phyloP scores from a whole-genome alignment of 2,888 invertebrate species.

The Hedya salicella region DNA sequence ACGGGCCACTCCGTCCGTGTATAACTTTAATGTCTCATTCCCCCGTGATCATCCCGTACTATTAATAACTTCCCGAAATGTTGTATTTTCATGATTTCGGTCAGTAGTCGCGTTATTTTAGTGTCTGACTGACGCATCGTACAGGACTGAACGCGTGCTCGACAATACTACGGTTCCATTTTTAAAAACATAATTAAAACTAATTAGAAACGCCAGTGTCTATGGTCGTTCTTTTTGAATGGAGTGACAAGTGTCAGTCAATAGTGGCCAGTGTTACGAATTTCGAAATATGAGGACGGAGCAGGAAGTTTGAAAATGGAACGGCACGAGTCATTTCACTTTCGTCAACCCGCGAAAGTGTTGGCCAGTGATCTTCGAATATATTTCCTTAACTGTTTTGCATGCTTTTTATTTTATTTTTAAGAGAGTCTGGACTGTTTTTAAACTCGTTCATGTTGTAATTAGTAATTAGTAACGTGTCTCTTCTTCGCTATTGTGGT shows the following conservation, averaged over 20 bases:
- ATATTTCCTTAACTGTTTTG: constrained; percentile 10
- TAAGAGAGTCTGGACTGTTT: background rate
- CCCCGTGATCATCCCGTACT: constrained; percentile 58
- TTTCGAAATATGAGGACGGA: constrained; percentile 56
- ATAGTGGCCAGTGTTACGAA: constrained; percentile 47
- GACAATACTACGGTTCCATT: constrained; percentile 59
- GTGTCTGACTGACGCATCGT: constrained; percentile 65
- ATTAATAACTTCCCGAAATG: constrained; percentile 74
- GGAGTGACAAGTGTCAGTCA: constrained; percentile 33
- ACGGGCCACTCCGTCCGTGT: constrained; percentile 27
- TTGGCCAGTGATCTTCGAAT: constrained; percentile 52
- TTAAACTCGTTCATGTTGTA: constrained; percentile 45
- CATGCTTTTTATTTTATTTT: background rate
- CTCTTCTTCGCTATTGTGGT: background rate
- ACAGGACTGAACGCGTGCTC: constrained; percentile 73
- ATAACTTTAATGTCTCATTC: constrained; percentile 41
- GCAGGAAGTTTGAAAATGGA: constrained; percentile 63
- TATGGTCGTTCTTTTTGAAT: constrained; percentile 26
- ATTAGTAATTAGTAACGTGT: too few species aligned
- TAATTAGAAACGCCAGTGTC: constrained; percentile 18
- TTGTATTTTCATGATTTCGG: constrained; percentile 67
- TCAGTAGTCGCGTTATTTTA: constrained; percentile 69
- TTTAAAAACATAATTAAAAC: constrained; percentile 38
- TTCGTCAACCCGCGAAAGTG: constrained; percentile 61
- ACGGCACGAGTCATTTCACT: constrained; percentile 58